Conservation (phyloP, 2,113 vertebrate species). For the Accipiter virgatus region DNA sequence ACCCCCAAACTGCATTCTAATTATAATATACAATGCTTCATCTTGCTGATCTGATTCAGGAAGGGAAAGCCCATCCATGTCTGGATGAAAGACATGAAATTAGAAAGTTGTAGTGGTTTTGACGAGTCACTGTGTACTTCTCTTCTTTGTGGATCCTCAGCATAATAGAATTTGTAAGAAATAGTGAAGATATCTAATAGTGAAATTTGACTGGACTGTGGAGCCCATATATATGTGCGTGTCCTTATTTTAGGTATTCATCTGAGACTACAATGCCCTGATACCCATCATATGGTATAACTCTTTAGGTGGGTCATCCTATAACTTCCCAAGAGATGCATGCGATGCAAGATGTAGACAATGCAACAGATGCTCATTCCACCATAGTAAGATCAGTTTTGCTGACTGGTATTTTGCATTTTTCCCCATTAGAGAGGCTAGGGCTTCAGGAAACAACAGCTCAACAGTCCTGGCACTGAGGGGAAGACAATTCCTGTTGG, state of each 20-base stretch:
- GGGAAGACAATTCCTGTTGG: background rate
- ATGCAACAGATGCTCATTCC: background rate
- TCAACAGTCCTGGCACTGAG: background rate
- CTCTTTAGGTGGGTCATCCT: background rate
- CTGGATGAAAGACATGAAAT: background rate
- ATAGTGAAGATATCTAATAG: background rate
- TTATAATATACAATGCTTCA: background rate
- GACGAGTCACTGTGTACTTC: background rate
- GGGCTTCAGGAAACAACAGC: background rate
- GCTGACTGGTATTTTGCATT: background rate
- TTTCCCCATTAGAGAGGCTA: background rate
- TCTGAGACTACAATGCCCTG: background rate
- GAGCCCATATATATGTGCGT: background rate
- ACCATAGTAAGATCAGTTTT: background rate
- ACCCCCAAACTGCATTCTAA: background rate
- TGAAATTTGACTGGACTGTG: background rate
- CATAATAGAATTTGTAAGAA: background rate
- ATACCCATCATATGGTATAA: background rate
- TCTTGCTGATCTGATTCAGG: background rate
- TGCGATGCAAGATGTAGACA: accelerated
- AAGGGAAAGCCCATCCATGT: background rate
- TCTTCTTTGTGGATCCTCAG: background rate
- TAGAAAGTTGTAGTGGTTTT: background rate
- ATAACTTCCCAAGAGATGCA: background rate
- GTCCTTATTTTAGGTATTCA: background rate